These are phyloP conservation scores for Clanis bilineata DNA, from an alignment of 2,888 invertebrate species.

Conservation along the genomic window DNA sequence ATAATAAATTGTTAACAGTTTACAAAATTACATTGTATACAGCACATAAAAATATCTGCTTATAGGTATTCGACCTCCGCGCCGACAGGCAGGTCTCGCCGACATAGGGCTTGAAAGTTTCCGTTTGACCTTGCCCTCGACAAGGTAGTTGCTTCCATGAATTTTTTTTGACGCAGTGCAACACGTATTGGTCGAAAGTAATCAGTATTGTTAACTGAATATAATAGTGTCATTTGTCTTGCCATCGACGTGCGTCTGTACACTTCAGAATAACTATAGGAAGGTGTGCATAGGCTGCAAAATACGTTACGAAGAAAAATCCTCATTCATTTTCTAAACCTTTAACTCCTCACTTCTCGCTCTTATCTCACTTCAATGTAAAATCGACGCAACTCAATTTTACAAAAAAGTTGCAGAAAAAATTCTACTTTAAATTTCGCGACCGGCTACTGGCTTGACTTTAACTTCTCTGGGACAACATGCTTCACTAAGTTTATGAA, in stretches of 20 bases:
- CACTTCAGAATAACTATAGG: neutral
- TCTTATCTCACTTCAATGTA: too few relatives aligned
- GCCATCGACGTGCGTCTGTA: neutral
- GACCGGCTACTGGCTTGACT: too few relatives aligned
- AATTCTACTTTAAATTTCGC: too few relatives aligned
- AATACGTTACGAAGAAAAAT: neutral
- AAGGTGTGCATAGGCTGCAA: neutral
- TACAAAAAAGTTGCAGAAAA: too few relatives aligned
- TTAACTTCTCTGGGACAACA: too few relatives aligned
- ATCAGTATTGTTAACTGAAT: slow-evolving; percentile 40
- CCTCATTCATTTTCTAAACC: neutral
- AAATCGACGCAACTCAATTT: too few relatives aligned
- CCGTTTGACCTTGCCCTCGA: slow-evolving; percentile 58
- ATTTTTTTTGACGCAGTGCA: slow-evolving; percentile 36
- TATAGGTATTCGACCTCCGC: slow-evolving; percentile 27
- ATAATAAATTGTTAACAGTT: neutral
- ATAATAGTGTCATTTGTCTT: slow-evolving; percentile 19
- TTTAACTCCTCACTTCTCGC: too few relatives aligned
- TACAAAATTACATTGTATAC: neutral
- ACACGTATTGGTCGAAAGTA: slow-evolving; percentile 32
- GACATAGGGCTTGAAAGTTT: slow-evolving; percentile 55
- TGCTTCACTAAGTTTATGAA: too few relatives aligned
- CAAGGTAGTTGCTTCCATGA: slow-evolving; percentile 50
- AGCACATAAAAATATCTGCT: slow-evolving; percentile 9
- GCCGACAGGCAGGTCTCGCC: slow-evolving; percentile 24